phyloP scores from a whole-genome alignment of 2,888 invertebrate species.

The Andrena bicolor region DNA sequence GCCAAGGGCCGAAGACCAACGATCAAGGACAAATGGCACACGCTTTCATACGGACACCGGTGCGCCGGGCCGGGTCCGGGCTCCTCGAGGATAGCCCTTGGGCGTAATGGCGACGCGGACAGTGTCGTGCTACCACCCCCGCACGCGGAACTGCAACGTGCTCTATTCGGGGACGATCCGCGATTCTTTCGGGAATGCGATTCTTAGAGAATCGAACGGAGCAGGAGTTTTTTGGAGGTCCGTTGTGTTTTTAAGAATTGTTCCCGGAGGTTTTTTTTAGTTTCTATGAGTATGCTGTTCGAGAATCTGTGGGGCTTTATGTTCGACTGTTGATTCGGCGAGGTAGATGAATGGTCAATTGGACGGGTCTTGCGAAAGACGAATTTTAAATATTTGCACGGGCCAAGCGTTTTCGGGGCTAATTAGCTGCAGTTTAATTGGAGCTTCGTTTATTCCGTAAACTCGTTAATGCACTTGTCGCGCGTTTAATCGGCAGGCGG shows the following conservation, averaged over 20 bases:
- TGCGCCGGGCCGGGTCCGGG: not conserved
- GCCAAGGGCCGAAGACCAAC: conserved; percentile 34
- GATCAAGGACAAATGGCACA: conserved; percentile 23
- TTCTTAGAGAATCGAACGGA: not conserved
- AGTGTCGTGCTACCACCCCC: conserved; percentile 2
- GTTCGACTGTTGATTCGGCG: too few species aligned
- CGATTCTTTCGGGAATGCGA: not conserved
- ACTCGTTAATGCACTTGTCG: not conserved
- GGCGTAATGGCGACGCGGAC: conserved; percentile 7
- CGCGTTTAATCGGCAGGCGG: too few species aligned
- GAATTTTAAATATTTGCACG: not conserved
- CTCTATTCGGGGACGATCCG: not conserved
- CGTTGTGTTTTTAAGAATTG: not conserved
- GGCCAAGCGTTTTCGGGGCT: not conserved
- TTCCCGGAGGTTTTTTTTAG: not conserved
- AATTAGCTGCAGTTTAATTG: not conserved
- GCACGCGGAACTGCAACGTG: conserved; percentile 5
- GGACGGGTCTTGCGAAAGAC: not conserved
- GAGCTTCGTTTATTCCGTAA: not conserved
- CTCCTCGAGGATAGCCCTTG: not conserved
- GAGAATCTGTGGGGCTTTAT: not conserved
- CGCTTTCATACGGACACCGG: not conserved
- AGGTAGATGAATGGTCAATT: not conserved
- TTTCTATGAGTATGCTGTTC: not conserved
- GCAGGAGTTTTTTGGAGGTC: not conserved